Base-by-base conservation (phyloP, 2,888 invertebrate genomes). In the Nomada goodeniana region DNA sequence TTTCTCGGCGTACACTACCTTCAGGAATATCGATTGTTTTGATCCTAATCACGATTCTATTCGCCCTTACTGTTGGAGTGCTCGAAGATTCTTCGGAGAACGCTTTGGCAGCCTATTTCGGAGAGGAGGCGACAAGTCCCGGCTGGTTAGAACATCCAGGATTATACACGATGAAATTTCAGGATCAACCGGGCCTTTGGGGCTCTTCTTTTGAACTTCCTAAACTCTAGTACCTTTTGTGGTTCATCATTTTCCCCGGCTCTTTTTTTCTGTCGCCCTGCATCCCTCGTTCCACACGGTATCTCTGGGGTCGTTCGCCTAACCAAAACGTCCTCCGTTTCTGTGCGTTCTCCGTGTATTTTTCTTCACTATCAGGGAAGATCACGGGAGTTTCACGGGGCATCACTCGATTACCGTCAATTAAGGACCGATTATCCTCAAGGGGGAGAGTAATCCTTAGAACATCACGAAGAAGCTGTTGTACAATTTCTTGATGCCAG, bases 381-480 rank as follows among this genome's bases (percentile, higher is more conserved):
- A 80, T 70, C 70, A 76, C 83, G 85, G 80, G 67, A 84, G 79
- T 70, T 70, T 73, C 78, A 81, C 80, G 86, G 73, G 75, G 82
- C 88, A 88, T 88, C 87, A 87, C 88, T 82, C 86, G 85, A 84
- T 70, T 71, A 82, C 70, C 82, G 80, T 69, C 64, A 63, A 47
- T 79, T 72, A 76, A 82, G 71, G 83, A 82, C 73, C 82, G 79
- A 78, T 60, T 70, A 73, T 69, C 80, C 78, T 74, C 53, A 85
- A 50, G 47, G 70, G 76, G 68, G 76, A n/a, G 29, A 85, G 73
- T 65, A 69, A 69, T 91, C 92, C 95, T 97, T 97, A 97, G 94
- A 97, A 97, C 94, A 97, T 96, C 89, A 97, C 97, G 94, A 97
- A 97, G 95, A 97, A 97, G 83, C 97, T 97, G 94, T 97, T 97